These are phyloP conservation scores for Triops cancriformis DNA, from an alignment of 1,140 invertebrate genomes.

Conservation along the genomic window DNA sequence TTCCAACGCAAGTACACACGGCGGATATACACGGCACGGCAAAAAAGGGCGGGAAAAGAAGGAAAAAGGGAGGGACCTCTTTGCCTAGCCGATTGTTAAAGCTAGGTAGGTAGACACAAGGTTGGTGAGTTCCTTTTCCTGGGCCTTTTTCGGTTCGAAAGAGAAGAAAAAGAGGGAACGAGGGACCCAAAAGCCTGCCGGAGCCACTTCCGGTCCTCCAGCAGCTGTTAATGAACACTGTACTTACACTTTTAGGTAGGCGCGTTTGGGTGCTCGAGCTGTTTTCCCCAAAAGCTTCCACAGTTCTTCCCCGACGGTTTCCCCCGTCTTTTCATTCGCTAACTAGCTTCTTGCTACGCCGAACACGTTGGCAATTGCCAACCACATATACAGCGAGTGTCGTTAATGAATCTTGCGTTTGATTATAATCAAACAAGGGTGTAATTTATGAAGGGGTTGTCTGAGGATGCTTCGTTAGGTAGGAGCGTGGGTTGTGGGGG, in stretches of 20 bases:
- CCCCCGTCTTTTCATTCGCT: not conserved
- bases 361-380: no score
- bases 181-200: not conserved
- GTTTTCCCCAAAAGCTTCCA: not conserved
- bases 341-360: no score
- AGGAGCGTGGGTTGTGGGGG: not conserved
- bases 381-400: no score
- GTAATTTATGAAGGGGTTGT: not conserved
- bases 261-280: not conserved
- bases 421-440: not conserved
- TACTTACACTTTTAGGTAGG: not conserved
- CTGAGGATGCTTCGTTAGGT: not conserved
- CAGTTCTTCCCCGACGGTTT: not conserved
- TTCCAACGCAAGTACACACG: not conserved
- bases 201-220: not conserved
- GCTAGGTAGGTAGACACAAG: not conserved
- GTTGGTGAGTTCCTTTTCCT: not conserved
- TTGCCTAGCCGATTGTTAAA: not conserved
- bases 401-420: not conserved
- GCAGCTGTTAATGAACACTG: conserved; percentile 1
- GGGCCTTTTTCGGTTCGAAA: not conserved
- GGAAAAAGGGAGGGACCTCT: not conserved
- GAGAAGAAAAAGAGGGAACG: not conserved
- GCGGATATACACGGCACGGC: not conserved
- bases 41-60: not conserved